Evolutionary conservation across 2,797 vertebrate genomes (phyloP).

Genomic region (Chaetophractus vellerosus): DNA sequence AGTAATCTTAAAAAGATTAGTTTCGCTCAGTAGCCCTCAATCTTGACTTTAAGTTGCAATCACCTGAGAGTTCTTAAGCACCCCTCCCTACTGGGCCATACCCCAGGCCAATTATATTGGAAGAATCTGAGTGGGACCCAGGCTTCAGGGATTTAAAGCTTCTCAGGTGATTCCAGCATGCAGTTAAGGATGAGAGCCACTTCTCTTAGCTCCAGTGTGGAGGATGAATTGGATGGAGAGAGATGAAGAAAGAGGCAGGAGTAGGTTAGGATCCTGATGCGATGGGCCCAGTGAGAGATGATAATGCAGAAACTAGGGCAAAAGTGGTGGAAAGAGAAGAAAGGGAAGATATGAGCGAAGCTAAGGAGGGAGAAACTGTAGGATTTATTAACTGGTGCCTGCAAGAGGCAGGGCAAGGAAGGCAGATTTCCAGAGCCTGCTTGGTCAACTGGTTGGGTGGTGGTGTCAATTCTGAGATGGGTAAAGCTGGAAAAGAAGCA

Average conservation of each 20-base stretch:
- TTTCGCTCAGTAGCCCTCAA: not conserved
- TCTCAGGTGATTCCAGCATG: not conserved
- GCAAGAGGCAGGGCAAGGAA: not conserved
- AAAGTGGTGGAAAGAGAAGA: not conserved
- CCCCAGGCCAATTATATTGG: not conserved
- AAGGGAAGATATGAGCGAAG: not conserved
- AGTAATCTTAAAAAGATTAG: not conserved
- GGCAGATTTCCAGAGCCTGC: not conserved
- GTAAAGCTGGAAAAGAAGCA: not conserved
- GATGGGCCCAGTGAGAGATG: not conserved
- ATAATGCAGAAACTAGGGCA: not conserved
- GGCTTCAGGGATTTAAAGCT: not conserved
- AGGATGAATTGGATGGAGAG: not conserved
- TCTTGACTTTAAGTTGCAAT: not conserved
- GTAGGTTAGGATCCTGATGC: not conserved
- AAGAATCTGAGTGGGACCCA: not conserved
- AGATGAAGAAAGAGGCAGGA: not conserved
- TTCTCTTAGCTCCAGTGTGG: not conserved
- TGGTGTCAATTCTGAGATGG: not conserved
- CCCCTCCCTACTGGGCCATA: not conserved
- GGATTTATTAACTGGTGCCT: not conserved
- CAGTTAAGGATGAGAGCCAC: not conserved
- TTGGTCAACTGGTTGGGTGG: not conserved
- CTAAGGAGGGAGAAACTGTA: not conserved
- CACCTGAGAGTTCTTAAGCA: not conserved